A percentile compares a stretch with the other conserved stretches of the same genome.
These are phyloP conservation scores for Dendropsophus ebraccatus DNA, from an alignment of 2,113 vertebrate species.

Conservation along the genomic window DNA sequence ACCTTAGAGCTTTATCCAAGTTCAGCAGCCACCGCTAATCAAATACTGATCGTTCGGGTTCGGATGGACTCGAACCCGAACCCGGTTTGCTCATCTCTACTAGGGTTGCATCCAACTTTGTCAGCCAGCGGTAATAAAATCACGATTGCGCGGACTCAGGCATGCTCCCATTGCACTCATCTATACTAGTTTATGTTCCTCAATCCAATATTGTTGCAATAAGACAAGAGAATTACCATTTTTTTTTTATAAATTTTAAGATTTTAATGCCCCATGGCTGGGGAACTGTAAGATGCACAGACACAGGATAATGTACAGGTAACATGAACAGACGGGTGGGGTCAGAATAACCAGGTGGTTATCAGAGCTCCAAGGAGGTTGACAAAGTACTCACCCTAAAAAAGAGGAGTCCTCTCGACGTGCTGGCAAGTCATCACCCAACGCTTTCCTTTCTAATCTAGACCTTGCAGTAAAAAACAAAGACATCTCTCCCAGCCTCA, in stretches of 20 bases:
- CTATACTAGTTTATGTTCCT: not conserved
- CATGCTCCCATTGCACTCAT: too few relatives aligned
- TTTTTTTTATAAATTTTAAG: constrained; percentile 41
- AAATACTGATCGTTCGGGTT: too few relatives aligned
- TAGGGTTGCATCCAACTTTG: too few relatives aligned
- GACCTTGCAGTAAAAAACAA: constrained; percentile 24
- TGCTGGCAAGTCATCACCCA: constrained; percentile 9
- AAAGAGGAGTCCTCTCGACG: not conserved
- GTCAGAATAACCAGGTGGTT: constrained; percentile 25
- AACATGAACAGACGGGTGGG: constrained; percentile 44
- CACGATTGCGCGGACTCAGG: too few relatives aligned
- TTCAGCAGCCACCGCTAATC: too few relatives aligned
- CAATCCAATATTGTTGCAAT: not conserved
- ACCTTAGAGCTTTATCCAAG: too few relatives aligned
- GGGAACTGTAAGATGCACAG: constrained; percentile 53
- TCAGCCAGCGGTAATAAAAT: too few relatives aligned
- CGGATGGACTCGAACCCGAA: too few relatives aligned
- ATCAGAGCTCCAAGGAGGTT: constrained; percentile 38
- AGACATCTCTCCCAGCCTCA: constrained; percentile 15
- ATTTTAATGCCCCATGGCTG: constrained; percentile 52
- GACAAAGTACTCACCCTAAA: constrained; percentile 19
- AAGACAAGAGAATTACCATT: not conserved
- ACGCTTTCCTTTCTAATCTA: constrained; percentile 18
- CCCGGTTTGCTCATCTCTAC: too few relatives aligned
- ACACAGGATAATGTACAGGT: constrained; percentile 57